phyloP scores from a whole-genome alignment of 53 echinoderm and acorn worm species.

The Hippasteria phrygiana region DNA sequence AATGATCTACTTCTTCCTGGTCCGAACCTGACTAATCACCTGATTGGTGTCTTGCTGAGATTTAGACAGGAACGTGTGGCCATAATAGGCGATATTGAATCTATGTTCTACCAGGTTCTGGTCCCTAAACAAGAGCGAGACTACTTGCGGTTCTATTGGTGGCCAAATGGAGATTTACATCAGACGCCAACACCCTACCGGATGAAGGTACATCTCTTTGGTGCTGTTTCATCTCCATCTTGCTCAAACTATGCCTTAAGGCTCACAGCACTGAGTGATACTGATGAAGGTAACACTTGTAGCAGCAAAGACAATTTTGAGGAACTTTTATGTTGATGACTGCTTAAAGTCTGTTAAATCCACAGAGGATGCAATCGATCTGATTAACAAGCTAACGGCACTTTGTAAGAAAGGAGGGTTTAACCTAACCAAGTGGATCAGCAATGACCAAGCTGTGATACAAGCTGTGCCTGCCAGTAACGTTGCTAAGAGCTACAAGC shows the following conservation, averaged over 20 bases:
- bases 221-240: slow-evolving; percentile 68
- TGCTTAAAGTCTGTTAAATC: slow-evolving; percentile 49
- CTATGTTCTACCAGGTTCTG: slow-evolving; percentile 74
- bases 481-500: too few species aligned
- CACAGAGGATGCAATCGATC: slow-evolving; percentile 37
- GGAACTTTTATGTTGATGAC: slow-evolving; percentile 79
- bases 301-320: slow-evolving; percentile 16
- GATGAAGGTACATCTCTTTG: slow-evolving; percentile 68
- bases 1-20: slow-evolving; percentile 50
- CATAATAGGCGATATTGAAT: slow-evolving; percentile 65
- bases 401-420: slow-evolving; percentile 71
- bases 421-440: slow-evolving; percentile 73
- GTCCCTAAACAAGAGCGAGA: slow-evolving; percentile 63
- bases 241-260: slow-evolving; percentile 67
- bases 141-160: slow-evolving; percentile 74
- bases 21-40: slow-evolving; percentile 45
- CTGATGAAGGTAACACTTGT: slow-evolving; percentile 49
- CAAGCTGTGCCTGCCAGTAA: slow-evolving; percentile 30
- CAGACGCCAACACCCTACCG: slow-evolving; percentile 37
- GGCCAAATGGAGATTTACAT: slow-evolving; percentile 46
- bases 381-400: slow-evolving; percentile 54
- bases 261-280: slow-evolving; percentile 47
- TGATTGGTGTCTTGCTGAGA: slow-evolving; percentile 46
- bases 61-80: slow-evolving; percentile 43
- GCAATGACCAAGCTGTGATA: slow-evolving; percentile 66